A percentile compares a stretch with the other conserved stretches of the same genome.
Conservation (phyloP, 2,888 invertebrate genomes). For the Vesta saturnalis region DNA sequence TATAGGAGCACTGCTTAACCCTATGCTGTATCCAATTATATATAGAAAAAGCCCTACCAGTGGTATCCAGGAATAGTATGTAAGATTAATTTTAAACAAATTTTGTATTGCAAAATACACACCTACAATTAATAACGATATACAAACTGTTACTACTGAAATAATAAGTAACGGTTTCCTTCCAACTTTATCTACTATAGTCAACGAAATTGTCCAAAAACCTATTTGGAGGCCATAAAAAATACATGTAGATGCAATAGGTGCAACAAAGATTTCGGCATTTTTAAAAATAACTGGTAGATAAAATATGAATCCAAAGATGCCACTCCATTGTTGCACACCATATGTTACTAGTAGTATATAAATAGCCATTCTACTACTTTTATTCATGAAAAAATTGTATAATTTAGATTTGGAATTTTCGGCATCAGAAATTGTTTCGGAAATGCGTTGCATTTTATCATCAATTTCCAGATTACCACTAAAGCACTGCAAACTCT, state of each 20-base stretch:
- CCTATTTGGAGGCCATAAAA: constrained; percentile 65
- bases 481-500: constrained; percentile 67
- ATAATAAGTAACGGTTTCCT: constrained; percentile 69
- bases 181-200: constrained; percentile 70
- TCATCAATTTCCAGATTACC: constrained; percentile 64
- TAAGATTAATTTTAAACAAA: not conserved
- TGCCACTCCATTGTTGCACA: constrained; percentile 70
- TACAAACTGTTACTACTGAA: constrained; percentile 59
- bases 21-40: constrained; percentile 61
- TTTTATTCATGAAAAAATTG: not conserved
- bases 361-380: constrained; percentile 64
- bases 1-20: constrained; percentile 63
- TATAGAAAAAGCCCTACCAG: constrained; percentile 60
- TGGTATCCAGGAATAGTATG: constrained; percentile 57
- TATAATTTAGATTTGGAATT: not conserved
- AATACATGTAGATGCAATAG: constrained; percentile 59
- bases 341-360: constrained; percentile 68
- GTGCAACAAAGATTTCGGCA: constrained; percentile 57
- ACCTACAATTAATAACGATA: constrained; percentile 57
- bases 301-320: constrained; percentile 69
- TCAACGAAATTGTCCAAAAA: constrained; percentile 66
- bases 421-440: not conserved
- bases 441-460: constrained; percentile 46
- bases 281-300: constrained; percentile 69
- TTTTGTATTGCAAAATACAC: constrained; percentile 49